phyloP scores from a whole-genome alignment of 2,113 vertebrate genomes.

The Sclerurus mexicanus region DNA sequence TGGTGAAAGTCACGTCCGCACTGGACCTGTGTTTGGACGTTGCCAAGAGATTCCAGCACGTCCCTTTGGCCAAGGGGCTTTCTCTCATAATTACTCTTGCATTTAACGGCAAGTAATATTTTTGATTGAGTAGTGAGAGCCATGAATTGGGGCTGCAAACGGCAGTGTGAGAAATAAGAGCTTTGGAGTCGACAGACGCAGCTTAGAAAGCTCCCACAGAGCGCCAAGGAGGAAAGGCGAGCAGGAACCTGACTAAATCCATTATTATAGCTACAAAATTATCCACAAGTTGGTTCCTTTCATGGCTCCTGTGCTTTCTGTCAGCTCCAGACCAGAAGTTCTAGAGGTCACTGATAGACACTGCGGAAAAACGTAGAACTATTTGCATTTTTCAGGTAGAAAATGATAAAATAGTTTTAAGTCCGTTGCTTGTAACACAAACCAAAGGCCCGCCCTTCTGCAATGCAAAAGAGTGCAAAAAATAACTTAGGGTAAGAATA shows the following conservation, averaged over 20 bases:
- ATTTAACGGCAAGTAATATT: neutral
- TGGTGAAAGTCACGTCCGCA: fast-evolving
- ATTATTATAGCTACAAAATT: neutral
- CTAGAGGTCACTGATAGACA: neutral
- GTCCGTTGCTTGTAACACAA: neutral
- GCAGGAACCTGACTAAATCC: neutral
- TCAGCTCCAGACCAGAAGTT: neutral
- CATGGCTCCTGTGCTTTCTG: neutral
- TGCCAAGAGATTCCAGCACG: neutral
- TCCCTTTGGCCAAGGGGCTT: neutral
- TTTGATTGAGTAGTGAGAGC: neutral
- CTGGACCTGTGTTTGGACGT: neutral
- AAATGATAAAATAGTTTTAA: neutral
- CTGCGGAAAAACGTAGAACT: neutral
- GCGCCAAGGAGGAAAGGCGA: neutral
- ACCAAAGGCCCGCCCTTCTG: neutral
- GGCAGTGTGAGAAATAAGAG: neutral
- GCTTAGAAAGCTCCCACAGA: neutral
- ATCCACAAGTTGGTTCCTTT: neutral
- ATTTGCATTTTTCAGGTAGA: neutral
- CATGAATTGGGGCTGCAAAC: neutral
- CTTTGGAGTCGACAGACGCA: neutral
- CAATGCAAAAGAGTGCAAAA: neutral
- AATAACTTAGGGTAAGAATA: neutral
- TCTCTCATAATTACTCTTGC: neutral